Conservation (phyloP, 2,888 invertebrate species). For the Caenorhabditis wallacei region DNA sequence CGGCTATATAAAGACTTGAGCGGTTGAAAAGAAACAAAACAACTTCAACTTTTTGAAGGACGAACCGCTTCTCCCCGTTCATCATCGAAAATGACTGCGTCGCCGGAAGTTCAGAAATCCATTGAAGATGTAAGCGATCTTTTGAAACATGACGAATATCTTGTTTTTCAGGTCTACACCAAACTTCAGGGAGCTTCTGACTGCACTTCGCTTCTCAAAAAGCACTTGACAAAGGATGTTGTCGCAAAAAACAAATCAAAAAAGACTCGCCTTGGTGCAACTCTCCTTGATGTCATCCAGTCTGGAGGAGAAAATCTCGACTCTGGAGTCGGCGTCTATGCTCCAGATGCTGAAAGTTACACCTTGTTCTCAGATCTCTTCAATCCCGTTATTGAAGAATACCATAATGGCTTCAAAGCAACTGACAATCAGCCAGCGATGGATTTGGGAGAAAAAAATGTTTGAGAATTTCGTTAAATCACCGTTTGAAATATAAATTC, state of each 20-base stretch:
- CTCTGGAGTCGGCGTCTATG: constrained; percentile 93
- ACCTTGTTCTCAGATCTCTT: constrained; percentile 93
- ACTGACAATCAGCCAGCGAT: constrained; percentile 94
- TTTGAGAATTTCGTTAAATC: constrained; percentile 23
- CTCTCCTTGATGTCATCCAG: constrained; percentile 93
- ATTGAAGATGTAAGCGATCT: constrained; percentile 50
- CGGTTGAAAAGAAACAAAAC: background rate
- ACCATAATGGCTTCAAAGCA: constrained; percentile 92
- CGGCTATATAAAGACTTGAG: constrained; percentile 21
- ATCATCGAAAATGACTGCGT: constrained; percentile 46
- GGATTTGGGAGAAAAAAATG: constrained; percentile 91
- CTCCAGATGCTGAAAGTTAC: constrained; percentile 97
- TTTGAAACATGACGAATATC: background rate
- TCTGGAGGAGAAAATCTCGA: constrained; percentile 94
- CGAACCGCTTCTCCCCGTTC: constrained; percentile 30
- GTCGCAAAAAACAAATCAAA: constrained; percentile 94
- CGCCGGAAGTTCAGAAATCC: constrained; percentile 60
- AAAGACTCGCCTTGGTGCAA: constrained; percentile 95
- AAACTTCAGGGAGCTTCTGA: constrained; percentile 85
- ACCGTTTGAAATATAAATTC: constrained; percentile 87
- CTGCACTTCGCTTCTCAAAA: constrained; percentile 97
- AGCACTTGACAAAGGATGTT: constrained; percentile 91
- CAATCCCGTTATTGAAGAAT: constrained; percentile 95
- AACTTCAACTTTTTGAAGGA: constrained; percentile 18
- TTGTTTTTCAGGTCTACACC: constrained; percentile 58